These are phyloP conservation scores for Prunella fulvescens DNA, from an alignment of 2,113 vertebrate species.

Conservation along the genomic window DNA sequence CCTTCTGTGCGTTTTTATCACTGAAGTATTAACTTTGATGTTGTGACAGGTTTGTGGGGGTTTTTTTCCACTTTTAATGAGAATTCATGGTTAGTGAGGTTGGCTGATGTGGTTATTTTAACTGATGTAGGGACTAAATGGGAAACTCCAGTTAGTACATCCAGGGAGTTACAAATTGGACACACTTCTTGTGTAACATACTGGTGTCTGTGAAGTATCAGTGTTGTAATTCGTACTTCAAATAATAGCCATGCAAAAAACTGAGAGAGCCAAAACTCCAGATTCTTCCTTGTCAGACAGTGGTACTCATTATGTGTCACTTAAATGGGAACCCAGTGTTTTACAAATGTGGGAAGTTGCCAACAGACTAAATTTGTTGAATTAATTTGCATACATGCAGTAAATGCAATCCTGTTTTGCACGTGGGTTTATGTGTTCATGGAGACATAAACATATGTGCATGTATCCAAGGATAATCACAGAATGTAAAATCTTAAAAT, in stretches of 20 bases:
- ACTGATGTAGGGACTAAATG: background rate
- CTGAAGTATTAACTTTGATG: background rate
- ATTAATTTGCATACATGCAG: background rate
- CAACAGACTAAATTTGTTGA: background rate
- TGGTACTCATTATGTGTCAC: conserved; percentile 18
- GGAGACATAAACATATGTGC: background rate
- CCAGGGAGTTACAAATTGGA: background rate
- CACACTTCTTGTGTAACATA: background rate
- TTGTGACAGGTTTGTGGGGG: background rate
- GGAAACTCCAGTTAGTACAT: background rate
- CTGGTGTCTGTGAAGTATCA: background rate
- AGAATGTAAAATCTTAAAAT: background rate
- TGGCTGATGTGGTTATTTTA: background rate
- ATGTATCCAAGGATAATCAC: background rate
- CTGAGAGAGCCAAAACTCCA: background rate
- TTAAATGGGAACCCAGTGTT: background rate
- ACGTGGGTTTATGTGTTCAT: background rate
- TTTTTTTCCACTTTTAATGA: background rate
- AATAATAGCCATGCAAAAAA: background rate
- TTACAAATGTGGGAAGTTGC: background rate
- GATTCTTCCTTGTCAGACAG: background rate
- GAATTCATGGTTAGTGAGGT: background rate
- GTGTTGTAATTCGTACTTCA: background rate
- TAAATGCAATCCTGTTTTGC: background rate
- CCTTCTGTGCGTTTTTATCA: conserved; percentile 42